Percentiles rank a stretch among this genome's conserved stretches.
Conservation (phyloP, 2,113 vertebrate species). For the Cacatua alba region DNA sequence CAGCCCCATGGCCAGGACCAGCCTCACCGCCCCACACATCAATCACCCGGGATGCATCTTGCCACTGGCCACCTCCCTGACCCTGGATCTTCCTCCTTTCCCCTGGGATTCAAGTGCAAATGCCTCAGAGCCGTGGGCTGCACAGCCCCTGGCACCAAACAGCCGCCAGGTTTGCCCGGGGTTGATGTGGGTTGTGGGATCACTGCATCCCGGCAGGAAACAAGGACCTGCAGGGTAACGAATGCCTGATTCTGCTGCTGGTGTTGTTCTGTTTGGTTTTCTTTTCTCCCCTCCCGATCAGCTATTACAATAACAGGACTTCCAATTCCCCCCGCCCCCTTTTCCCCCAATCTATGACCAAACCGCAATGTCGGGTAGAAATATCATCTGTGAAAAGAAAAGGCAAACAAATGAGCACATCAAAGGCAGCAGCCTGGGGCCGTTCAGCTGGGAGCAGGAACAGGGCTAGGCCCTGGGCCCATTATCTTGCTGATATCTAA, state of each 20-base stretch:
- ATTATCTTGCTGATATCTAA: constrained; percentile 79
- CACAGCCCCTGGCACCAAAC: background rate
- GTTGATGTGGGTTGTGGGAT: background rate
- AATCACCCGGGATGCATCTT: background rate
- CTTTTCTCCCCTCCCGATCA: background rate
- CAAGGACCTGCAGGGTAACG: background rate
- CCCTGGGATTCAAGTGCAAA: constrained; percentile 45
- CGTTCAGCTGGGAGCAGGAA: constrained; percentile 66
- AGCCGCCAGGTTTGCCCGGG: fast-evolving
- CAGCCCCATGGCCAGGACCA: background rate
- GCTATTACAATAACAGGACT: background rate
- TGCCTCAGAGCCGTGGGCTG: background rate
- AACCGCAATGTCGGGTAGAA: constrained; percentile 55
- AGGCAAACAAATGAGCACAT: constrained; percentile 70
- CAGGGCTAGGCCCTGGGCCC: constrained; percentile 50
- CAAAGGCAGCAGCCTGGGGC: constrained; percentile 72
- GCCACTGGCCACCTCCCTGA: constrained; percentile 9
- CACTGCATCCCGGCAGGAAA: background rate
- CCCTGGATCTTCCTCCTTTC: background rate
- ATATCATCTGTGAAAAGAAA: constrained; percentile 67
- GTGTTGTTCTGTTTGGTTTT: background rate
- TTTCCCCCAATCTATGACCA: background rate
- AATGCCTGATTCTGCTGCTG: background rate
- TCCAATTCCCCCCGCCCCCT: background rate
- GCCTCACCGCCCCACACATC: background rate